These are phyloP conservation scores for Nesidiocoris tenuis DNA, from an alignment of 2,888 invertebrate species.

Conservation along the genomic window DNA sequence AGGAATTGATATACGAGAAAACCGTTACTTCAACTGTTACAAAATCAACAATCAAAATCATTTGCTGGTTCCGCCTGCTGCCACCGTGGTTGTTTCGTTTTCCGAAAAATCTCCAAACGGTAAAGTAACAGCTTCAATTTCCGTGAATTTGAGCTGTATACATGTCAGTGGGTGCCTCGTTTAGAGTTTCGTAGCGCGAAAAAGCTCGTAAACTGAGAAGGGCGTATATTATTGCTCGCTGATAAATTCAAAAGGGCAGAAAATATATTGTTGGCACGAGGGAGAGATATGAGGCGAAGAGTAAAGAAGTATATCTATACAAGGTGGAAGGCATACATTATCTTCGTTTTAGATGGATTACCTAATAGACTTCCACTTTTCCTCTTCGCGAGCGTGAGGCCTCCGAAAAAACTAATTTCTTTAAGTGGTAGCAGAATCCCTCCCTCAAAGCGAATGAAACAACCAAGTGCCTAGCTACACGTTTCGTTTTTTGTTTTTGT, in stretches of 20 bases:
- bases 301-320: conserved; percentile 35
- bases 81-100: too few relatives aligned
- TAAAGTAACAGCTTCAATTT: too few relatives aligned
- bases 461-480: conserved; percentile 25
- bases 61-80: too few relatives aligned
- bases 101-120: too few relatives aligned
- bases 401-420: conserved; percentile 35
- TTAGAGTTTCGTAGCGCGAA: background rate
- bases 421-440: conserved; percentile 29
- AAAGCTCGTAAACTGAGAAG: background rate
- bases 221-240: conserved; percentile 29
- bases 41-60: too few relatives aligned
- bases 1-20: too few relatives aligned
- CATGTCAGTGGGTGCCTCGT: background rate
- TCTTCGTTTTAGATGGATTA: conserved; percentile 36
- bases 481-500: conserved; percentile 17
- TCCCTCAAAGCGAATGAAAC: conserved; percentile 28
- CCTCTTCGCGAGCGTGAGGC: conserved; percentile 11
- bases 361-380: conserved; percentile 37
- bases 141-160: background rate
- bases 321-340: conserved; percentile 35
- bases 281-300: conserved; percentile 32
- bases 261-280: conserved; percentile 31
- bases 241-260: conserved; percentile 35
- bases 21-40: too few relatives aligned